These are phyloP conservation scores for Forbesichthys agassizii DNA, from an alignment of 2,113 vertebrate species.

Conservation along the genomic window DNA sequence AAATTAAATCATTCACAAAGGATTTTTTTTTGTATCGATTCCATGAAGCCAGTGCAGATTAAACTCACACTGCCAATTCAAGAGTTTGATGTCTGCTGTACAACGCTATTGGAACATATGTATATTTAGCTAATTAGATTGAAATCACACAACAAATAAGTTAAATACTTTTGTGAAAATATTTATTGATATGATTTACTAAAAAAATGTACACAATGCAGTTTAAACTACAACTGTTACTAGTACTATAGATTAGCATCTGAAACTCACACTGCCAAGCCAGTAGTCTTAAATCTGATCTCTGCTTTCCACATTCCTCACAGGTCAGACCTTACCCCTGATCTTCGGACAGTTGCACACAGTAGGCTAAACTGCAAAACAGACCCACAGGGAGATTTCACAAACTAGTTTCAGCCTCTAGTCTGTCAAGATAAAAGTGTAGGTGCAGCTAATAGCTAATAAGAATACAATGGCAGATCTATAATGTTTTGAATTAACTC, in stretches of 20 bases:
- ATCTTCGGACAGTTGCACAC: neutral
- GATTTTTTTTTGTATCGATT: conserved; percentile 24
- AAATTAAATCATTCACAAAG: conserved; percentile 7
- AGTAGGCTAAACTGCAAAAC: neutral
- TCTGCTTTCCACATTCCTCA: conserved; percentile 75
- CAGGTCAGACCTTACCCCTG: conserved; percentile 27
- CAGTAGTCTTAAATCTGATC: conserved; percentile 66
- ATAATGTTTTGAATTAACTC: neutral
- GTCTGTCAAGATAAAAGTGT: too few species aligned
- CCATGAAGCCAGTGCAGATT: conserved; percentile 64
- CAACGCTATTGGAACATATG: conserved; percentile 11
- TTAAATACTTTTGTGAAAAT: too few species aligned
- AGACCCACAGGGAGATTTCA: too few species aligned
- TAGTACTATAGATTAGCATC: conserved; percentile 31
- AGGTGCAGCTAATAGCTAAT: too few species aligned
- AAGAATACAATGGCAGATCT: too few species aligned
- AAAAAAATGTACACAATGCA: conserved; percentile 1
- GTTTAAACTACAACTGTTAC: conserved; percentile 33
- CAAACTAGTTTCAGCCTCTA: too few species aligned
- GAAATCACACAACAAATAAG: neutral
- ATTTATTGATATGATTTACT: neutral
- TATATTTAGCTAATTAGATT: neutral
- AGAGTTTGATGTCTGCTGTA: conserved; percentile 75
- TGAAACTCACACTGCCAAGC: conserved; percentile 77
- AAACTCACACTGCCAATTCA: conserved; percentile 80